These are phyloP conservation scores for Callospermophilus lateralis DNA, from an alignment of 2,113 vertebrate genomes.

Conservation along the genomic window DNA sequence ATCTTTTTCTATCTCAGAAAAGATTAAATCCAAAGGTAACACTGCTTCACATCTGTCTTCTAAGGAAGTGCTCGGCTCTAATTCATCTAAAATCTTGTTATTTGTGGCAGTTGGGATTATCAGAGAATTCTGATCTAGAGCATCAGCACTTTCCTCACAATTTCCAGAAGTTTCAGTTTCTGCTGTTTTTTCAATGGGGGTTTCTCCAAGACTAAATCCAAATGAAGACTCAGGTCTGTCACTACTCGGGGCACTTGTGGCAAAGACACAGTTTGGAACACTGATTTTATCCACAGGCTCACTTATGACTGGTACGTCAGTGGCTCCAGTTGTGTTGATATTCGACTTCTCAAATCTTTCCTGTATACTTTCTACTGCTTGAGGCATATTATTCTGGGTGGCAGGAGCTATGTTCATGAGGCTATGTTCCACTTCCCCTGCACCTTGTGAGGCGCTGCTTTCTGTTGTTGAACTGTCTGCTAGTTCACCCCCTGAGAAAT, in stretches of 20 bases:
- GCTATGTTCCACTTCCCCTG: conserved; percentile 61
- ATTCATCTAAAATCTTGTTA: background rate
- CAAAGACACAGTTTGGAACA: background rate
- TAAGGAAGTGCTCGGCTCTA: background rate
- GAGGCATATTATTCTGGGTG: background rate
- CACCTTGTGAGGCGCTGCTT: conserved; percentile 55
- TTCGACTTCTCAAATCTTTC: background rate
- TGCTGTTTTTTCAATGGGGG: background rate
- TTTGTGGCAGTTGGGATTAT: background rate
- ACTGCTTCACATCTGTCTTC: background rate
- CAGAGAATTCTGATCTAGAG: background rate
- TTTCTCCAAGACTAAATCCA: background rate
- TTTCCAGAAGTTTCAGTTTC: conserved; percentile 75
- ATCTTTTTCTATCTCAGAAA: background rate
- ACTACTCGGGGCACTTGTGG: accelerated
- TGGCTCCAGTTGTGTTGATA: background rate
- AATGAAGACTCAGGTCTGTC: accelerated
- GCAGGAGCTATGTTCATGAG: background rate
- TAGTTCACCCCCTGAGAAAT: conserved; percentile 29
- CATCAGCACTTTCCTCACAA: conserved; percentile 22
- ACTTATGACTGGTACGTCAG: background rate
- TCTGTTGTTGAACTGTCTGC: background rate
- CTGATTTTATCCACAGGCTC: background rate
- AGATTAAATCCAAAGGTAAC: background rate
- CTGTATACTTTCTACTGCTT: background rate